phyloP scores from a whole-genome alignment of 2,888 invertebrate genomes.

The Suillia variegata region DNA sequence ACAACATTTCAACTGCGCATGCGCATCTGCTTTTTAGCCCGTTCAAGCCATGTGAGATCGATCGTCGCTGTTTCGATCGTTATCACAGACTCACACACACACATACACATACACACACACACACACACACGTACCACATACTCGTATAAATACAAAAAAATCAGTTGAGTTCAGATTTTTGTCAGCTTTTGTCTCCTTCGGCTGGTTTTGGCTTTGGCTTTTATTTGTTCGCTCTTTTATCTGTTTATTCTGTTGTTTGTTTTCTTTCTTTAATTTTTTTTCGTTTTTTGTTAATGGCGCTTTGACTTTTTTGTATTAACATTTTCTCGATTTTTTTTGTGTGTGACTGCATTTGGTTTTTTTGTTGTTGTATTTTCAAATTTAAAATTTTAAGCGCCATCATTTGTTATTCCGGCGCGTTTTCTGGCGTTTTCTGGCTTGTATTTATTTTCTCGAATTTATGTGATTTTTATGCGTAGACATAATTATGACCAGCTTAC shows the following conservation, averaged over 20 bases:
- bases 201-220: background rate
- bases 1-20: too few species aligned
- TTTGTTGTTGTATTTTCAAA: background rate
- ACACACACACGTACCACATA: too few species aligned
- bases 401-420: constrained; percentile 53
- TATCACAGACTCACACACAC: too few species aligned
- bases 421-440: constrained; percentile 28
- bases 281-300: constrained; percentile 25
- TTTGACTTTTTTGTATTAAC: constrained; percentile 18
- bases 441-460: constrained; percentile 56
- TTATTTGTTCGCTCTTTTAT: too few species aligned
- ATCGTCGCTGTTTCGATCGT: background rate
- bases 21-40: too few species aligned
- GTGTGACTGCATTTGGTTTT: background rate
- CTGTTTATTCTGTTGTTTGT: background rate
- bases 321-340: constrained; percentile 8
- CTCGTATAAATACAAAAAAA: constrained; percentile 6
- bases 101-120: too few species aligned
- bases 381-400: constrained; percentile 56
- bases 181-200: constrained; percentile 12
- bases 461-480: constrained; percentile 60
- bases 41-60: too few species aligned
- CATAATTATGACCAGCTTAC: constrained; percentile 52
- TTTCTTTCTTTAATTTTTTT: constrained; percentile 30
- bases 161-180: constrained; percentile 23